Evolutionary conservation across 92 coral and sea anemone species (phyloP), one percentile per base, ranked within the genome.

Genomic region (Desmophyllum pertusum): DNA sequence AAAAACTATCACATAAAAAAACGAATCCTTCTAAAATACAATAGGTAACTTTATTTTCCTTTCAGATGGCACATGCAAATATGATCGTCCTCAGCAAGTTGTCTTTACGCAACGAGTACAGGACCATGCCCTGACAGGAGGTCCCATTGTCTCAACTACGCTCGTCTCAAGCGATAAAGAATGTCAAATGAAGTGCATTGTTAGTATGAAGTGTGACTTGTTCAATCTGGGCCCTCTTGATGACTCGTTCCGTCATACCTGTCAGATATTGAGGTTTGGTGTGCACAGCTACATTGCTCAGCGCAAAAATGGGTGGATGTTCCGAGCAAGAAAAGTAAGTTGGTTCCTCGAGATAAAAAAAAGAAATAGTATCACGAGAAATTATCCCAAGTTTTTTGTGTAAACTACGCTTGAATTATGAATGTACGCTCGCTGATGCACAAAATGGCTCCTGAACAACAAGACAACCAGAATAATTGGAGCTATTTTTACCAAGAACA

Each of bases 281-380:
- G 31, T 40, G 23, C 29, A 29, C 18, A 71, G 18, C 7, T 71
- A 71, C 21, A 10, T 9, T 39, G 30, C 2, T 40, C 1, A 71
- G 76, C 48, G 76, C 18, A 39, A 45, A 42, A 45, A 71, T 31
- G 76, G 76, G 19, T 71, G 76, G 76, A 71, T 52, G 35, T 71
- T 71, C 76, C 29, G 76, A 38, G 53, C 76, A 42, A 40, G 53
- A 27, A 71, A 71, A 33, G 76, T 71, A 13, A 13, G 2, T 52
- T n/a, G n/a, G n/a, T n/a, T n/a, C n/a, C n/a, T n/a, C n/a, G n/a
- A n/a, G n/a, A n/a, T n/a, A n/a, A n/a, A n/a, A n/a, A n/a, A n/a
- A n/a, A n/a, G n/a, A n/a, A n/a, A n/a, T n/a, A n/a, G n/a, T n/a
- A n/a, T n/a, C n/a, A n/a, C n/a, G n/a, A n/a, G n/a, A n/a, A n/a